Percentiles rank a stretch among this genome's conserved stretches.
phyloP scores from a whole-genome alignment of 2,888 invertebrate species.

The Hirtodrosophila trivittata region DNA sequence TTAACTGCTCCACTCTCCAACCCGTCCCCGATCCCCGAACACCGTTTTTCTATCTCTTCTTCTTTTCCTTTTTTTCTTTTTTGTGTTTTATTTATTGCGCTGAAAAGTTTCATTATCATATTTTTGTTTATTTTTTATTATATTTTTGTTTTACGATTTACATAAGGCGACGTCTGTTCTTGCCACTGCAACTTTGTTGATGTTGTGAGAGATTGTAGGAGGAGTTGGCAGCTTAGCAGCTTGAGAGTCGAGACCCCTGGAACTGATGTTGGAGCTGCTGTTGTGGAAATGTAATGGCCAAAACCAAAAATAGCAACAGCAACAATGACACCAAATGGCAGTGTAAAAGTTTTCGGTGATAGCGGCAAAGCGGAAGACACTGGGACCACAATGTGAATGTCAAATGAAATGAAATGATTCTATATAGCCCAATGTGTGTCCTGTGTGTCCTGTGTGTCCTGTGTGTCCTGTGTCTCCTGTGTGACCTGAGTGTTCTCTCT shows the following conservation, averaged over 20 bases:
- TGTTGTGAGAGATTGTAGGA: conserved; percentile 27
- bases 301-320: conserved; percentile 51
- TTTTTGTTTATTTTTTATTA: conserved; percentile 6
- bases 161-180: conserved; percentile 64
- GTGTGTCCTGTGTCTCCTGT: conserved; percentile 3
- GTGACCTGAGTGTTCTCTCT: conserved; percentile 5
- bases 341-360: conserved; percentile 70
- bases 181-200: conserved; percentile 65
- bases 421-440: conserved; percentile 1
- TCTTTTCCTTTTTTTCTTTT: conserved; percentile 24
- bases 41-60: no score
- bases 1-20: conserved; percentile 26
- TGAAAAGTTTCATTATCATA: conserved; percentile 77
- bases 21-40: neutral
- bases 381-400: conserved; percentile 31
- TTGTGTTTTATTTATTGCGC: conserved; percentile 73
- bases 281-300: conserved; percentile 57
- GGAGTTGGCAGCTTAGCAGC: neutral
- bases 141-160: conserved; percentile 56
- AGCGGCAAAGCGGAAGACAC: conserved; percentile 54
- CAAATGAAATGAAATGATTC: conserved; percentile 7
- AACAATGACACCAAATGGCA: conserved; percentile 74
- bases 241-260: conserved; percentile 1
- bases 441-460: conserved; percentile 1
- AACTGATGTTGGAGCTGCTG: conserved; percentile 21